phyloP scores from a whole-genome alignment of 1,140 invertebrate species.

The Orchestia grillus region DNA sequence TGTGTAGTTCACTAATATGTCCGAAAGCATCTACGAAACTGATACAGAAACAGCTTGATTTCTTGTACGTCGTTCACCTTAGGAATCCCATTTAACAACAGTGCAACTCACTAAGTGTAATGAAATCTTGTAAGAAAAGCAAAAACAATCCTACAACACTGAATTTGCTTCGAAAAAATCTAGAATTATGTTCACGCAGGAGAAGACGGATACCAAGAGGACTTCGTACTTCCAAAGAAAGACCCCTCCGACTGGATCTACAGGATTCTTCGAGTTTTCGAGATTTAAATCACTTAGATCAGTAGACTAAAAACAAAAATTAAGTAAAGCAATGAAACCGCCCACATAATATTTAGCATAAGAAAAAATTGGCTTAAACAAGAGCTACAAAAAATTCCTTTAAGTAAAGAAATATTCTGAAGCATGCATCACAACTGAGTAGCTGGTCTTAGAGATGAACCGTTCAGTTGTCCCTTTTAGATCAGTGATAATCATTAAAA shows the following conservation, averaged over 20 bases:
- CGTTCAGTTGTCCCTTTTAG: no score
- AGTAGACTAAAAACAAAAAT: neutral
- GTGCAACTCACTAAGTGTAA: neutral
- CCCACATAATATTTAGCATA: neutral
- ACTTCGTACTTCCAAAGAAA: neutral
- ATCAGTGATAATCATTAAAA: neutral
- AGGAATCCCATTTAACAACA: neutral
- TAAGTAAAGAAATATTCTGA: neutral
- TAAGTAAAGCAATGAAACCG: neutral
- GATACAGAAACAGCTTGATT: neutral
- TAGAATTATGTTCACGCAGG: neutral
- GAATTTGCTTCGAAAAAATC: neutral
- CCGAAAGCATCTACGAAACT: neutral
- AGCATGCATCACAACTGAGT: neutral
- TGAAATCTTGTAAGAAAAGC: neutral
- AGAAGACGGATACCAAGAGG: neutral
- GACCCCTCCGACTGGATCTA: neutral
- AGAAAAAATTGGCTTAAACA: neutral
- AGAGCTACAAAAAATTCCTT: neutral
- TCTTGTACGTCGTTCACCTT: neutral
- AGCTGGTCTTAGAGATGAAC: neutral
- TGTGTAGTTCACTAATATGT: neutral
- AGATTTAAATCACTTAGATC: neutral
- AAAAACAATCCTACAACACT: neutral
- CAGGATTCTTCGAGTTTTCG: neutral